Conservation (phyloP, 23 tunicate species). For the Halocynthia aurantium region DNA sequence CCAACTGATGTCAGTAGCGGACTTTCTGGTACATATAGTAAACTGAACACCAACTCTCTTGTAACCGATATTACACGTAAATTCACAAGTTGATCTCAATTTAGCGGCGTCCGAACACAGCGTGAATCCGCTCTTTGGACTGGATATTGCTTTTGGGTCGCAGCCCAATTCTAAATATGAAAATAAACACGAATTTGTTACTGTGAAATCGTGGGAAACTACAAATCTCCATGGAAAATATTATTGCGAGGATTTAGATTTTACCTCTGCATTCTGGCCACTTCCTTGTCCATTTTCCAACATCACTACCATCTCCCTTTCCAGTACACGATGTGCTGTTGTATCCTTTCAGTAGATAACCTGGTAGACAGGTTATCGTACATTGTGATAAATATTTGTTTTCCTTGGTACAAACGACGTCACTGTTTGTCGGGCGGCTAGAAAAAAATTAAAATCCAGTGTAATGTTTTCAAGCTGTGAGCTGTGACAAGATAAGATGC, state of each 20-base stretch:
- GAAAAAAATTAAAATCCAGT: not conserved
- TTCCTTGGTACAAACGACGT: not conserved
- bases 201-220: not conserved
- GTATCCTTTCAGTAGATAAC: not conserved
- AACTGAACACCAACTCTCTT: not conserved
- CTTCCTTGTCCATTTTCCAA: constrained; percentile 3
- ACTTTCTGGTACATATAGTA: not conserved
- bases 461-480: no score
- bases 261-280: constrained; percentile 3
- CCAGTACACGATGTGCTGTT: constrained; percentile 4
- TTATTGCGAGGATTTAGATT: not conserved
- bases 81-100: constrained; percentile 9
- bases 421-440: not conserved
- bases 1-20: not conserved
- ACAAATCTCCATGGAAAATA: not conserved
- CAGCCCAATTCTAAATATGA: not conserved
- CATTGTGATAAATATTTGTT: not conserved
- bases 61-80: not conserved
- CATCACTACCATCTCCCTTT: not conserved
- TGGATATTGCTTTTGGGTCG: not conserved
- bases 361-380: not conserved
- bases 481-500: no score
- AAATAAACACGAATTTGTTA: not conserved
- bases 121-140: not conserved
- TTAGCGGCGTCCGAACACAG: constrained; percentile 1